phyloP scores from a whole-genome alignment of 1,140 invertebrate genomes.

The Lysiphlebus fabarum region DNA sequence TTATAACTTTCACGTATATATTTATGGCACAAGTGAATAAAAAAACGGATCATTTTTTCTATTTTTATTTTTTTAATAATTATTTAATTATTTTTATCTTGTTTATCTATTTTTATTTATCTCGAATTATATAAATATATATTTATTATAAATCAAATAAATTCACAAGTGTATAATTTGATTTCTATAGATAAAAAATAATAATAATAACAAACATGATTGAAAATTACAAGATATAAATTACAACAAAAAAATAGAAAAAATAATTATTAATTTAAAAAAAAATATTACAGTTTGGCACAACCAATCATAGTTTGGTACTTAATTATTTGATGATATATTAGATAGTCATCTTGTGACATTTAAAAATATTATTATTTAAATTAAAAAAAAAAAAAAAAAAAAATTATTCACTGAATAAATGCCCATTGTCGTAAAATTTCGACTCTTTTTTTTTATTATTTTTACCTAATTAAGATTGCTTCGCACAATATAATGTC shows the following conservation, averaged over 20 bases:
- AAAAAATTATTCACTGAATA: constrained; percentile 16
- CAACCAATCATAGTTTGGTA: constrained; percentile 37
- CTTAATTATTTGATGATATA: background rate
- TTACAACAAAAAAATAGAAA: background rate
- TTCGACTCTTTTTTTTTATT: constrained; percentile 24
- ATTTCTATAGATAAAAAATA: background rate
- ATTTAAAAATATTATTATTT: constrained; percentile 16
- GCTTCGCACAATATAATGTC: constrained; percentile 27
- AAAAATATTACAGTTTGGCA: constrained; percentile 30
- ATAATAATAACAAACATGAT: background rate
- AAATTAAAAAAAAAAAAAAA: constrained; percentile 5
- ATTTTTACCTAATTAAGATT: constrained; percentile 27
- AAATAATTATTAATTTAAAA: constrained; percentile 13
- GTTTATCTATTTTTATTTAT: no score
- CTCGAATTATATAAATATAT: background rate
- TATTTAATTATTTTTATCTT: no score
- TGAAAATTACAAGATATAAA: constrained; percentile 1
- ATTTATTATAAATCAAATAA: background rate
- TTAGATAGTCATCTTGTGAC: background rate
- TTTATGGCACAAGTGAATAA: constrained; percentile 46
- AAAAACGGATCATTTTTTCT: constrained; percentile 11
- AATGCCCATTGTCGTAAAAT: constrained; percentile 37
- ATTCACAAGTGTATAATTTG: no score
- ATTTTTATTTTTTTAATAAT: constrained; percentile 5
- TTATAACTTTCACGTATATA: constrained; percentile 16